Conservation (phyloP, 2,113 vertebrate species). For the Murina feae region DNA sequence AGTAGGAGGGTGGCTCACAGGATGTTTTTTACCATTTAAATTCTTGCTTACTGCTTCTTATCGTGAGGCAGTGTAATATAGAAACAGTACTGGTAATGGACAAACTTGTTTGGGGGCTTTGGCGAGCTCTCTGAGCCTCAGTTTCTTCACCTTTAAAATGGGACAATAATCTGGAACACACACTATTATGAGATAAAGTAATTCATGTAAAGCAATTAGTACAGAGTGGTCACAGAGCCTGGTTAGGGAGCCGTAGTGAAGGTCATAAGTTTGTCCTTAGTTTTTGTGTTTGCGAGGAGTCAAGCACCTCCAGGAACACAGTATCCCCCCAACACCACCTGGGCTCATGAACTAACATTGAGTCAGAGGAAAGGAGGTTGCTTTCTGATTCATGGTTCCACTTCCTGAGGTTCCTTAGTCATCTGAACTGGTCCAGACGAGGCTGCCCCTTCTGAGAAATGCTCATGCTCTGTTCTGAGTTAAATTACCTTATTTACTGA, state of each 20-base stretch:
- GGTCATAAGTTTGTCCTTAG: neutral
- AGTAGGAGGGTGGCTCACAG: neutral
- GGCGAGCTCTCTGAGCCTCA: neutral
- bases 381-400: constrained; percentile 59
- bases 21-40: neutral
- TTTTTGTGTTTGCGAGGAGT: neutral
- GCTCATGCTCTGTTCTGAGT: constrained; percentile 9
- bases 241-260: neutral
- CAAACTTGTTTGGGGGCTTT: neutral
- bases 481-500: constrained; percentile 24
- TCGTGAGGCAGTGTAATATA: neutral
- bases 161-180: neutral
- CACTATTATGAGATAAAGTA: neutral
- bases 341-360: constrained; percentile 49
- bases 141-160: neutral
- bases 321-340: neutral
- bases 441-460: neutral
- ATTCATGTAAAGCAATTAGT: no score
- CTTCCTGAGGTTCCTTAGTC: constrained; percentile 70
- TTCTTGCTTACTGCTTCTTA: neutral
- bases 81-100: neutral
- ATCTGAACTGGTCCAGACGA: constrained; percentile 49
- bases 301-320: neutral
- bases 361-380: constrained; percentile 65
- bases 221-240: neutral